These are phyloP conservation scores for Eupithecia exiguata DNA, from an alignment of 2,888 invertebrate genomes.

Conservation along the genomic window DNA sequence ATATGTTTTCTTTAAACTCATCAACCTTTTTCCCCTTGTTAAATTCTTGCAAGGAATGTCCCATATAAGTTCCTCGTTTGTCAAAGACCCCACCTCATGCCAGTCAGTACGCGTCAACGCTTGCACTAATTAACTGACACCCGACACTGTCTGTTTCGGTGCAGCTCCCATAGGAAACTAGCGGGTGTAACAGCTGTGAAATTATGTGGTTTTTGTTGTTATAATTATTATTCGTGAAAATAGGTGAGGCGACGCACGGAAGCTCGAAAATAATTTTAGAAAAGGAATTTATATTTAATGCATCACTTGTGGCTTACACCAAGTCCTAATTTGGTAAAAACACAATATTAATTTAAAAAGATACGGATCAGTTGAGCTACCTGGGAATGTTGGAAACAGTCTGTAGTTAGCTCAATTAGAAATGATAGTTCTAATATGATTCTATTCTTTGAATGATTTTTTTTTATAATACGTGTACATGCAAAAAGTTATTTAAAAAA, in stretches of 20 bases:
- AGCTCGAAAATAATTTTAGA: not conserved
- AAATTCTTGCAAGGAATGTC: conserved; percentile 21
- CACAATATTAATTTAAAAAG: not conserved
- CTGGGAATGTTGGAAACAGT: too few relatives aligned
- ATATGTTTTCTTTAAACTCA: not conserved
- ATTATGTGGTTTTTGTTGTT: conserved; percentile 62
- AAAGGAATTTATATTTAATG: not conserved
- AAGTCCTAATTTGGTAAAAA: not conserved
- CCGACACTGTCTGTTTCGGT: conserved; percentile 61
- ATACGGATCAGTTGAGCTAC: too few relatives aligned
- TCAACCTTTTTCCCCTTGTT: conserved; percentile 5
- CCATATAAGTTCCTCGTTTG: conserved; percentile 29
- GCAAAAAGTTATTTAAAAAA: too few relatives aligned
- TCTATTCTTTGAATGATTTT: too few relatives aligned
- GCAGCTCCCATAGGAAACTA: conserved; percentile 70
- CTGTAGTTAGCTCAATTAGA: too few relatives aligned
- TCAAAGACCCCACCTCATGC: conserved; percentile 44
- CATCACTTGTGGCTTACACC: not conserved
- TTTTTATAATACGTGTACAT: too few relatives aligned
- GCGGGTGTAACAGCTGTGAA: conserved; percentile 70
- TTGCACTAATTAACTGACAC: conserved; percentile 78
- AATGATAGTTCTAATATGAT: too few relatives aligned
- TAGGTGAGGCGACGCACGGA: conserved; percentile 13
- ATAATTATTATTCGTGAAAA: conserved; percentile 24
- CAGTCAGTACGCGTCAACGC: conserved; percentile 77